Evolutionary conservation across 2,888 invertebrate genomes (phyloP).

Genomic region (Perithous albicinctus): DNA sequence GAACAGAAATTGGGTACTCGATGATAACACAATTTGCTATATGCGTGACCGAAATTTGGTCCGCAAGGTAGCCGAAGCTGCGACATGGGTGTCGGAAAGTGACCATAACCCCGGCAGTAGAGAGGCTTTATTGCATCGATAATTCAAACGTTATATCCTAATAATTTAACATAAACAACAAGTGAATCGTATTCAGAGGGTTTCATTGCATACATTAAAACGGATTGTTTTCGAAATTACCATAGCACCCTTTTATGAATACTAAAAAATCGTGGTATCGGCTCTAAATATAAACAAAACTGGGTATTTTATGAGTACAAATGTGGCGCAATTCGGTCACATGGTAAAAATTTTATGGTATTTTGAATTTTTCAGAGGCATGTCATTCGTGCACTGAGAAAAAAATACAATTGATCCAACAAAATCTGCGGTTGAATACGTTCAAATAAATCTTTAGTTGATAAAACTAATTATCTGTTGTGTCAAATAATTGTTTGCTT

Average conservation of each 20-base stretch:
- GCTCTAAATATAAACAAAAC: constrained; percentile 25
- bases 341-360: too few species aligned
- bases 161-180: too few species aligned
- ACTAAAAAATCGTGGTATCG: not conserved
- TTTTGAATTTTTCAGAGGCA: too few species aligned
- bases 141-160: constrained; percentile 17
- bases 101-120: constrained; percentile 7
- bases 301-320: too few species aligned
- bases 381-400: too few species aligned
- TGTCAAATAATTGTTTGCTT: too few species aligned
- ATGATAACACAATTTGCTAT: not conserved
- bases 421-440: too few species aligned
- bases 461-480: too few species aligned
- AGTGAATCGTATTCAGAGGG: constrained; percentile 17
- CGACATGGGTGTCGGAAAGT: not conserved
- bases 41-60: constrained; percentile 12
- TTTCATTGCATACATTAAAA: constrained; percentile 21
- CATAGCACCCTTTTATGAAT: constrained; percentile 7
- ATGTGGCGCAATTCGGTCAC: too few species aligned
- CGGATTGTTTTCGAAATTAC: not conserved
- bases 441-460: too few species aligned
- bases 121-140: constrained; percentile 4
- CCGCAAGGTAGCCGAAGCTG: constrained; percentile 12
- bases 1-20: not conserved
- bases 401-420: too few species aligned